A percentile compares a stretch with the other conserved stretches of the same genome.
Conservation (phyloP, 2,113 vertebrate species). For the Cairina moschata region DNA sequence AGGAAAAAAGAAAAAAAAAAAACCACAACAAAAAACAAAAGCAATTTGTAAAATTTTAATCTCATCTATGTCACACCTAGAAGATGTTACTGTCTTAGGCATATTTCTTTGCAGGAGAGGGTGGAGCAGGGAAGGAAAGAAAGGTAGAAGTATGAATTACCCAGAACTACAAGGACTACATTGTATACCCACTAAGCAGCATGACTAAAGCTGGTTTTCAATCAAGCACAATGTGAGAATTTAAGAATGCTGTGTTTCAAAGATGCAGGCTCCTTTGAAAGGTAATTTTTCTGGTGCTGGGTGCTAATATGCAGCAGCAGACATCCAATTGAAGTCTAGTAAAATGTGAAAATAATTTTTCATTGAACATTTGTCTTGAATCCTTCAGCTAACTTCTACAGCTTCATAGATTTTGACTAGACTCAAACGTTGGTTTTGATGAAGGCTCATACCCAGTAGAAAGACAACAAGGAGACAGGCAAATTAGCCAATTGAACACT, state of each 20-base stretch:
- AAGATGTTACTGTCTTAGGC: background rate
- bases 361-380: background rate
- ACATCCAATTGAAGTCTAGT: background rate
- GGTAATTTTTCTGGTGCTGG: background rate
- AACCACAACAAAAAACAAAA: background rate
- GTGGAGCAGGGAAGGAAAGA: background rate
- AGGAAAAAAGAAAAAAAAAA: background rate
- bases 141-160: background rate
- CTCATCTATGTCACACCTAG: background rate
- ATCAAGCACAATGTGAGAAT: background rate
- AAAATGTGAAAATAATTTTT: background rate
- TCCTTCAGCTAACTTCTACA: background rate
- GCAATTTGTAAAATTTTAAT: background rate
- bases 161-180: background rate
- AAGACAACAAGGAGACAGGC: background rate
- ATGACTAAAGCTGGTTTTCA: background rate
- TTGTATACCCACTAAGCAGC: background rate
- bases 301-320: background rate
- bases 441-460: background rate
- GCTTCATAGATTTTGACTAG: background rate
- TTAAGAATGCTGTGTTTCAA: background rate
- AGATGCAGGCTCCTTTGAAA: background rate
- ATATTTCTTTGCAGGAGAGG: background rate
- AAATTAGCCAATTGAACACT: background rate
- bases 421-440: background rate